Base-by-base conservation (phyloP, 2,888 invertebrate genomes). In the Agriopis aurantiaria region DNA sequence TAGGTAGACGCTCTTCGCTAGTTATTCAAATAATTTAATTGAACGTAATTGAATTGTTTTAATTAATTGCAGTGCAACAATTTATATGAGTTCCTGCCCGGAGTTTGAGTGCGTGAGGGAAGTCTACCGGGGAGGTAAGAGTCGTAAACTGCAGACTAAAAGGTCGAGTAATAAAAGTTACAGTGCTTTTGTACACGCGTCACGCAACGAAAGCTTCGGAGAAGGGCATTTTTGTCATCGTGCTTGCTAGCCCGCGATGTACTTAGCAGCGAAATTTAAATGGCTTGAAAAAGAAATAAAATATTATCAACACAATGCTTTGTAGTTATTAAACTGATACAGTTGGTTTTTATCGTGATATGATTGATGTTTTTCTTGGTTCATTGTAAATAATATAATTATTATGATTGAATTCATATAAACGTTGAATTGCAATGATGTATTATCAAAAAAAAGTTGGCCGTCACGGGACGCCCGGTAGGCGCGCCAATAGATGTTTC, bases 31-130 rank as follows among this genome's bases (percentile, higher is more conserved):
- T 33, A 33, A 33, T 33, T 3, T 5, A 33, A 33, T 33, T 33
- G 23, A 33, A 33, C 12, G 7, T 52, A 52, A 53, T 46, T 12
- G 9, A 46, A 53, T 45, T 43, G 33, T 48, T 69, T 59, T 68
- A 65, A 71, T 65, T 65, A 65, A 59, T 77, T 75, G 40, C 77
- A 77, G 77, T 77, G 77, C 75, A 75, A 69, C 76, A 66, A 71
- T 72, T 70, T 73, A 71, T 73, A 75, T 75, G 74, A 77, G 75
- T 74, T 74, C 74, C 75, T 72, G 68, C 71, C 74, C 6, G 61
- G 67, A 57, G 41, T 71, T 64, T 71, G 75, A 68, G 73, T 76
- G 76, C 74, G 69, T 75, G 75, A 68, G 68, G 73, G 77, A 69
- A 70, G 49, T 46, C 62, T 41, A 58, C 69, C 48, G 68, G 71